Evolutionary conservation across 2,113 vertebrate species (phyloP).

Genomic region (Glaucomys volans): DNA sequence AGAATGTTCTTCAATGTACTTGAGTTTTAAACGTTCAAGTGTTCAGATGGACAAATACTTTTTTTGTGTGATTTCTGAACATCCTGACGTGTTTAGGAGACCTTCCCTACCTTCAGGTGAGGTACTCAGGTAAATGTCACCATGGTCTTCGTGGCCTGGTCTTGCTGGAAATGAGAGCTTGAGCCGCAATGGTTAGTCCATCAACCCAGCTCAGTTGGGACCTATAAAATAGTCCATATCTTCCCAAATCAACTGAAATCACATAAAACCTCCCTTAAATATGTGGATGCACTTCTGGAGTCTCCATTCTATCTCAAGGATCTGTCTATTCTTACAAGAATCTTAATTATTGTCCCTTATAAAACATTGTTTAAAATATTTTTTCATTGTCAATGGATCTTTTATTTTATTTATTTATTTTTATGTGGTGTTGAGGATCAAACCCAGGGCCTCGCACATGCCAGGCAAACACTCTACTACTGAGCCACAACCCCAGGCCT

Average conservation of each 20-base stretch:
- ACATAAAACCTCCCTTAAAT: conserved; percentile 52
- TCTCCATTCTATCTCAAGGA: conserved; percentile 15
- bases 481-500: too few relatives aligned
- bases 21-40: conserved; percentile 36
- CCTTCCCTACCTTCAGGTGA: neutral
- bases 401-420: too few relatives aligned
- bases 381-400: too few relatives aligned
- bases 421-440: too few relatives aligned
- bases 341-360: conserved; percentile 52
- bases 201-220: neutral
- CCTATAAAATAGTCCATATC: conserved; percentile 33
- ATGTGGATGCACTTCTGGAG: conserved; percentile 13
- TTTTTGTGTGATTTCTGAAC: conserved; percentile 55
- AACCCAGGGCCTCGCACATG: too few relatives aligned
- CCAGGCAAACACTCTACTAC: too few relatives aligned
- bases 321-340: conserved; percentile 34
- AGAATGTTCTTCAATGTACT: neutral
- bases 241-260: conserved; percentile 48
- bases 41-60: neutral
- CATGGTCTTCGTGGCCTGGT: neutral
- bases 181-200: neutral
- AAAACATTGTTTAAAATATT: conserved; percentile 2
- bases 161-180: neutral
- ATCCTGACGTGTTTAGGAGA: neutral
- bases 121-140: neutral